Conservation (phyloP, 2,113 vertebrate genomes). For the Notarius lentiginosus region DNA sequence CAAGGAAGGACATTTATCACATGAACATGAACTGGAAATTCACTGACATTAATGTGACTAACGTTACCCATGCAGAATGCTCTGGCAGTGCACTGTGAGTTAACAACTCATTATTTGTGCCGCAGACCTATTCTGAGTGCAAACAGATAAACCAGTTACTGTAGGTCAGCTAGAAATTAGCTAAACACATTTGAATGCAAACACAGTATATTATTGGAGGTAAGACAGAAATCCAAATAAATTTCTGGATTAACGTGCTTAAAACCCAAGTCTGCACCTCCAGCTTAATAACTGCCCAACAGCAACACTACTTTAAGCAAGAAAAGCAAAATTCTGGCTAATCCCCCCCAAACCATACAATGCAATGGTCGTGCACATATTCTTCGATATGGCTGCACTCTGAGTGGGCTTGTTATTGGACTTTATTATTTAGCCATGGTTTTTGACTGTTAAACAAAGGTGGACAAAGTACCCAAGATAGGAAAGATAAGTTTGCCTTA, state of each 20-base stretch:
- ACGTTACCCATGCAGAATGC: too few relatives aligned
- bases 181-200: not conserved
- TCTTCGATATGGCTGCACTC: not conserved
- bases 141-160: not conserved
- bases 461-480: not conserved
- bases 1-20: too few relatives aligned
- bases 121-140: too few relatives aligned
- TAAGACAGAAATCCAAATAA: not conserved
- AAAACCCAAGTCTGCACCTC: too few relatives aligned
- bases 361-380: not conserved
- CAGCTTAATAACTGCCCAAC: too few relatives aligned
- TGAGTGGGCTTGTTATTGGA: not conserved
- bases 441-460: not conserved
- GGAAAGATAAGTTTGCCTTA: not conserved
- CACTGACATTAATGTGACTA: too few relatives aligned
- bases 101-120: too few relatives aligned
- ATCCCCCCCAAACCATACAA: not conserved
- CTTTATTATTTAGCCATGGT: not conserved
- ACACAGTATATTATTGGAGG: not conserved
- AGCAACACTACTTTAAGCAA: too few relatives aligned
- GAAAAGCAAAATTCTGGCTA: not conserved
- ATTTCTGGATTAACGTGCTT: not conserved
- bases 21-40: too few relatives aligned
- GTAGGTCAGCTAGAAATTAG: not conserved
- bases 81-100: too few relatives aligned